Conservation (phyloP, 2,113 vertebrate genomes). For the Ardeotis arabs region DNA sequence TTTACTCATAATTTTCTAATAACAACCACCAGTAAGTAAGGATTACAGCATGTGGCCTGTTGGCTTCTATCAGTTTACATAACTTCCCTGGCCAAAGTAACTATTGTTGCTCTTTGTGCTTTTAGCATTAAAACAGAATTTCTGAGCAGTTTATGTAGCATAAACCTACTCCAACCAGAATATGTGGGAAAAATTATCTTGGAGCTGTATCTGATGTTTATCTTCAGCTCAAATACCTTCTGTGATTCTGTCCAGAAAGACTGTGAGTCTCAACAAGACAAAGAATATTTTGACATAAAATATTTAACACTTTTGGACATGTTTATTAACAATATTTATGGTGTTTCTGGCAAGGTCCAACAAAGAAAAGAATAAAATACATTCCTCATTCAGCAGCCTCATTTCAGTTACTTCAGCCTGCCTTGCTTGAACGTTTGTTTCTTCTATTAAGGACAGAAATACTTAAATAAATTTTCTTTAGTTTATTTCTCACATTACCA, state of each 20-base stretch:
- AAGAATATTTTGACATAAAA: not conserved
- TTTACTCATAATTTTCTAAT: not conserved
- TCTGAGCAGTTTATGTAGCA: not conserved
- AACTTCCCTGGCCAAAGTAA: not conserved
- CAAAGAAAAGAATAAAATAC: not conserved
- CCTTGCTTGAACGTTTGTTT: not conserved
- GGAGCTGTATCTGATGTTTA: slow-evolving; percentile 1
- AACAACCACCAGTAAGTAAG: not conserved
- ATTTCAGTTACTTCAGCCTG: not conserved
- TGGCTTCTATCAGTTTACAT: not conserved
- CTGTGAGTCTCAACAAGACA: not conserved
- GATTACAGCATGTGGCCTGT: not conserved
- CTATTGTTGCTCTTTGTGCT: not conserved
- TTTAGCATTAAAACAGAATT: not conserved
- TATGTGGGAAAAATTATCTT: slow-evolving; percentile 6
- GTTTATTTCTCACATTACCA: not conserved
- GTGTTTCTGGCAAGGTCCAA: not conserved
- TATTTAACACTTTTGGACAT: not conserved
- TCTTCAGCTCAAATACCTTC: slow-evolving; percentile 7
- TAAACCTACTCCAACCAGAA: slow-evolving; percentile 23
- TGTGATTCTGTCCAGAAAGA: slow-evolving; percentile 29
- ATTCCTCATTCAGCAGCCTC: not conserved
- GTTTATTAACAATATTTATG: slow-evolving; percentile 38
- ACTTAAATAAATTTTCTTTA: not conserved
- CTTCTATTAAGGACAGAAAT: not conserved